Base-by-base conservation (phyloP, 2,797 vertebrate species). In the Argentina silus region DNA sequence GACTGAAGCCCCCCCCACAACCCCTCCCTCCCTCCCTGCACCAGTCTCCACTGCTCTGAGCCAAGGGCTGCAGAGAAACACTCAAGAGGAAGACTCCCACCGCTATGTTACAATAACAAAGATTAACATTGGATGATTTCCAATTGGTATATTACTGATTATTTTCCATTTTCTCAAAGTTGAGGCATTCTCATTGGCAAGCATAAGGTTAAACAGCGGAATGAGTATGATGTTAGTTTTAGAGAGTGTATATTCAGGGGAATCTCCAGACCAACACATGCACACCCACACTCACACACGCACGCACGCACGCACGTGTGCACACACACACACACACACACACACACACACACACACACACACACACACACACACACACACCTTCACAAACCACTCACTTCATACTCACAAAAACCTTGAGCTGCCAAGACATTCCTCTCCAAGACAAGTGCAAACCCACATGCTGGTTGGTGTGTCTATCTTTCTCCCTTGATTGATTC, bases 391-490 rank as follows among this genome's bases (percentile, higher is more conserved):
- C 70, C 48, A 14, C 63, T 61, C 47, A 43, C 21, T 42, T 17
- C 43, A 62, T 67, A 57, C 50, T 60, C 63, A 81, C 7, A 63
- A 67, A 75, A 86, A 68, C 74, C 69, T 70, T 21, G 27, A 78
- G 72, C 72, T 89, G 85, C 76, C 73, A 84, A 82, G 77, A 86
- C 78, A 87, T 90, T 87, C 81, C 78, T 84, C 70, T 79, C 77
- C 86, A 89, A 90, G 4, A 86, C 80, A 79, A 86, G 88, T 77
- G 74, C 76, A 74, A 81, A 90, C 80, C 78, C 78, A 83, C 81
- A 67, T 75, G 56, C 68, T 36, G 47, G 75, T 72, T 68, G 64
- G 61, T 75, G 63, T 71, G 51, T 66, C 67, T 53, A 23, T 67
- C 27, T 70, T 71, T 70, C n/a, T 67, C 55, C 55, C 63, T 19